phyloP scores from a whole-genome alignment of 2,113 vertebrate species.

The Nasalis larvatus region DNA sequence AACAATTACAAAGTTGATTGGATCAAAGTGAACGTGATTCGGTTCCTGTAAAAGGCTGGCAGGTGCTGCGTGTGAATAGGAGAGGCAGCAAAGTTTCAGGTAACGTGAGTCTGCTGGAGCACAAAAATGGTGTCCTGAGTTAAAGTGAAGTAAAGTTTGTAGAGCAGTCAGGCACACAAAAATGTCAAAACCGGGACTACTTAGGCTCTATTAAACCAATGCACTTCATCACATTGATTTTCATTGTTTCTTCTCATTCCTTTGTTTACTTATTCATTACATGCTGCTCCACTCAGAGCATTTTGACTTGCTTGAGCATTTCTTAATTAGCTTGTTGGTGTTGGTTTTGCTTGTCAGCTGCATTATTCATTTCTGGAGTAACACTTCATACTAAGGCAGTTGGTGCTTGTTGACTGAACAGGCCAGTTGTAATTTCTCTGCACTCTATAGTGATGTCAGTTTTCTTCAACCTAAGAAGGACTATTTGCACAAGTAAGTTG shows the following conservation, averaged over 20 bases:
- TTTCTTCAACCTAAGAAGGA: background rate
- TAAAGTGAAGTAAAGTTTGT: background rate
- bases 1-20: background rate
- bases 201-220: background rate
- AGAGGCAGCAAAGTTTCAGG: background rate
- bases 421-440: background rate
- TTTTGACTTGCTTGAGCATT: background rate
- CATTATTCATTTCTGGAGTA: background rate
- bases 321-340: background rate
- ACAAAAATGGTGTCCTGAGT: background rate
- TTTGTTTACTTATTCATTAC: background rate
- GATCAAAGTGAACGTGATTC: background rate
- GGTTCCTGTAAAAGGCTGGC: background rate
- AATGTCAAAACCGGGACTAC: background rate
- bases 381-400: background rate
- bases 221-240: background rate
- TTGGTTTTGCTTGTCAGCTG: background rate
- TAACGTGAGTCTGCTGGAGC: background rate
- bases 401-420: background rate
- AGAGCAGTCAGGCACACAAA: background rate
- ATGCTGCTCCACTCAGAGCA: background rate
- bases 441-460: background rate
- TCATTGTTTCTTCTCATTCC: background rate
- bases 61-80: background rate
- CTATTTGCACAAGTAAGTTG: too few relatives aligned